Conservation (phyloP, 2,797 vertebrate species). For the Poeciliopsis paucimaculata region DNA sequence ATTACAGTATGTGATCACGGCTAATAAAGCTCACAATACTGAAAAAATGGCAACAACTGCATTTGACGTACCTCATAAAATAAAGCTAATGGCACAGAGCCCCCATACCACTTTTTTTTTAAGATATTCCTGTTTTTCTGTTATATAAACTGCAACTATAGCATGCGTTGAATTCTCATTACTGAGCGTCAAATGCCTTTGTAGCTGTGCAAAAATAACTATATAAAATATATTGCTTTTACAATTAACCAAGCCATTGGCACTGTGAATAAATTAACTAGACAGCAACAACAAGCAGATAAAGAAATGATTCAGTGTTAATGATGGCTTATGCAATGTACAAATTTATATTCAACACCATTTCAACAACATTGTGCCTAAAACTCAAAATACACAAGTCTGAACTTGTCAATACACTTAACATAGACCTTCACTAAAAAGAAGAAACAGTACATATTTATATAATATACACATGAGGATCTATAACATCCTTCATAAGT, state of each 20-base stretch:
- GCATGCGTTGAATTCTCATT: constrained; percentile 78
- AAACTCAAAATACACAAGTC: constrained; percentile 78
- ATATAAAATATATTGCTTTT: constrained; percentile 92
- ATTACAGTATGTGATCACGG: constrained; percentile 82
- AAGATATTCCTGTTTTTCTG: constrained; percentile 66
- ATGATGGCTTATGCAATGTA: constrained; percentile 83
- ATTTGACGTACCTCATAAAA: constrained; percentile 81
- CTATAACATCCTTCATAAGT: constrained; percentile 73
- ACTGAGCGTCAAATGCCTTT: constrained; percentile 83
- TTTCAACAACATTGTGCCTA: constrained; percentile 77
- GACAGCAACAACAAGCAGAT: constrained; percentile 86
- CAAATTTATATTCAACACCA: constrained; percentile 80
- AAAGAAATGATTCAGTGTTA: constrained; percentile 79
- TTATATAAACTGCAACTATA: constrained; percentile 83
- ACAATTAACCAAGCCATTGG: constrained; percentile 88
- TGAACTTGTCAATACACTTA: constrained; percentile 74
- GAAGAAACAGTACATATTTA: constrained; percentile 77
- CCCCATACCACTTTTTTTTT: constrained; percentile 60
- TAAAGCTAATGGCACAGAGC: constrained; percentile 71
- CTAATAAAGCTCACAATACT: constrained; percentile 84
- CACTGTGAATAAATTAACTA: constrained; percentile 95
- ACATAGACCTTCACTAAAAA: constrained; percentile 77
- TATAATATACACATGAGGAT: constrained; percentile 78
- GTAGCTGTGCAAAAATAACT: constrained; percentile 99
- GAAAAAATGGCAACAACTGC: constrained; percentile 81